Evolutionary conservation across 2,797 vertebrate genomes (phyloP), one percentile per base, ranked within the genome.

Genomic region (Ctenochaetus hawaiiensis): DNA sequence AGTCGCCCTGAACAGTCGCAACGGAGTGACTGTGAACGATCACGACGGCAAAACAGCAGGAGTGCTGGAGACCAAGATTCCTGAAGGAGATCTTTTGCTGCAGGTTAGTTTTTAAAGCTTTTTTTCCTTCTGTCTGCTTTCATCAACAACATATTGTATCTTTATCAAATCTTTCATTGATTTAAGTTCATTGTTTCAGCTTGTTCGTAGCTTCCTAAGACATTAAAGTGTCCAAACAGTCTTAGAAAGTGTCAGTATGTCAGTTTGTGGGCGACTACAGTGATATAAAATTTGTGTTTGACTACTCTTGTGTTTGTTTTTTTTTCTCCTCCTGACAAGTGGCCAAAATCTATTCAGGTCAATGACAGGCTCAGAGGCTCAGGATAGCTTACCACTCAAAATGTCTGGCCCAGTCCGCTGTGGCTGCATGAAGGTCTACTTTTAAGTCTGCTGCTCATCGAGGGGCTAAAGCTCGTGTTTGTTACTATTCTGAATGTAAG

Each of bases 1-100:
- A 96, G 96, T 90, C 34, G 75, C 94, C 68, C 91, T 95, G 64
- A 94, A 83, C 89, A 91, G 77, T 77, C 77, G 10, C 0, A 87
- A 78, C 6, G 85, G 84, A 73, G 82, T 44, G 52, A 59, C 5
- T 1, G 45, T 18, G 23, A 78, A n/a, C 2, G 57, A 77, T 13
- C 75, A 76, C 17, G 59, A 80, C 0, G 2, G 60, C 13, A 81
- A 83, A 53, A 37, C 88, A 52, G 16, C 17, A 0, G 81, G 61
- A 80, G 70, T 3, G 7, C 6, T 23, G 17, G 90, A 92, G 0
- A 12, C 57, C 67, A 88, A 59, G 0, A 79, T 95, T 47, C 88
- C 90, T 0, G 96, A 96, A 74, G 95, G 95, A 0, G 94, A 96
- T 47, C 93, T 96, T 41, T 81, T 96, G 60, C 89, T 96, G 39